Percentiles rank a stretch among this genome's conserved stretches.
phyloP scores from a whole-genome alignment of 2,797 vertebrate species.

The Eulemur albifrons region DNA sequence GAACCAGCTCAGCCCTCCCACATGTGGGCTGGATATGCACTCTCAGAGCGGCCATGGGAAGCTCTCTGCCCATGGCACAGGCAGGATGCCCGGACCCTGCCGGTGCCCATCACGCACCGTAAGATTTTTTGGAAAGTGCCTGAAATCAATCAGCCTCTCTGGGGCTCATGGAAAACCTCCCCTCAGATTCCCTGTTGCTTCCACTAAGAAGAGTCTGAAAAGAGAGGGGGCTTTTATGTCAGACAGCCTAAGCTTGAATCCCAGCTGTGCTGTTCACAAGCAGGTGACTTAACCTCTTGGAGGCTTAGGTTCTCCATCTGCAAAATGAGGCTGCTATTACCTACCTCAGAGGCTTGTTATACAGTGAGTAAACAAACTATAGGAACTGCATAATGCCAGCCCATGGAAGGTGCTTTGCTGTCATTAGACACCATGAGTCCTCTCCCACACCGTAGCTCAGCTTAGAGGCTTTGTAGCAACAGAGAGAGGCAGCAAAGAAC shows the following conservation, averaged over 20 bases:
- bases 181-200: background rate
- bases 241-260: background rate
- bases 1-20: constrained; percentile 20
- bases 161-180: background rate
- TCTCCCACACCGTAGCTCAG: background rate
- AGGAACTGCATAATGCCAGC: background rate
- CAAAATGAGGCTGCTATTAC: background rate
- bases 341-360: background rate
- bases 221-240: background rate
- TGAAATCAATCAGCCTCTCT: background rate
- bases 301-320: constrained; percentile 17
- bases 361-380: background rate
- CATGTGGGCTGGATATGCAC: background rate
- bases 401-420: background rate
- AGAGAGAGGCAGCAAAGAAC: background rate
- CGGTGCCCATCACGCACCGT: background rate
- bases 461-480: background rate
- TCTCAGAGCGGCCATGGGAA: background rate
- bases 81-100: background rate
- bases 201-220: background rate
- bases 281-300: background rate
- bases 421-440: background rate
- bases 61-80: background rate
- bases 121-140: background rate
- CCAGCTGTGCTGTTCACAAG: background rate